These are phyloP conservation scores for Melanocharis versteri DNA, from an alignment of 2,113 vertebrate species.

Conservation along the genomic window DNA sequence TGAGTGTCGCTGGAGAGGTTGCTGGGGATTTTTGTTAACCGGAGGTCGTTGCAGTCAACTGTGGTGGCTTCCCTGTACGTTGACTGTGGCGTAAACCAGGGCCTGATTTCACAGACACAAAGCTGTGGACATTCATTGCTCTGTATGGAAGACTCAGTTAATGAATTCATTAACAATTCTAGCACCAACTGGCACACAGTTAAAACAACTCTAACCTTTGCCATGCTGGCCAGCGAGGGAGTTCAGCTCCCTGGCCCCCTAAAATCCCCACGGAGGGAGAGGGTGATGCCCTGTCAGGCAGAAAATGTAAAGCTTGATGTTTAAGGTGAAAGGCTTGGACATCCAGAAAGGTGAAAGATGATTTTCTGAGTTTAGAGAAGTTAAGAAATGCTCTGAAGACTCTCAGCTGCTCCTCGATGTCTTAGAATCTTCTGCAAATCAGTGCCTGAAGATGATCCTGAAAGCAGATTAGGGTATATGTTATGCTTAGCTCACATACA, in stretches of 20 bases:
- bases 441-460: constrained; percentile 64
- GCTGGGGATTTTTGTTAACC: constrained; percentile 89
- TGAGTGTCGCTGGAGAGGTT: constrained; percentile 96
- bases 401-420: neutral
- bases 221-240: constrained; percentile 76
- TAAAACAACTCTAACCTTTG: constrained; percentile 61
- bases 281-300: neutral
- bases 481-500: neutral
- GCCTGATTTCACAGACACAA: constrained; percentile 94
- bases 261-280: neutral
- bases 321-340: constrained; percentile 22
- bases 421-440: constrained; percentile 2
- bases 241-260: neutral
- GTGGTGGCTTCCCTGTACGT: constrained; percentile 96
- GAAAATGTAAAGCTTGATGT: constrained; percentile 7
- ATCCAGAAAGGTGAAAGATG: constrained; percentile 20
- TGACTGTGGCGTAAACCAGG: constrained; percentile 98
- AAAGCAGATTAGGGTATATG: constrained; percentile 65
- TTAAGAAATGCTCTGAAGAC: neutral
- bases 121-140: constrained; percentile 90
- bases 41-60: constrained; percentile 97
- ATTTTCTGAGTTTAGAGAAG: constrained; percentile 18
- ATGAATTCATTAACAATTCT: constrained; percentile 73
- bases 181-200: constrained; percentile 73
- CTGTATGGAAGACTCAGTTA: constrained; percentile 76